These are phyloP conservation scores for Lepidonotus clava DNA, from an alignment of 2,888 invertebrate species.

Conservation along the genomic window DNA sequence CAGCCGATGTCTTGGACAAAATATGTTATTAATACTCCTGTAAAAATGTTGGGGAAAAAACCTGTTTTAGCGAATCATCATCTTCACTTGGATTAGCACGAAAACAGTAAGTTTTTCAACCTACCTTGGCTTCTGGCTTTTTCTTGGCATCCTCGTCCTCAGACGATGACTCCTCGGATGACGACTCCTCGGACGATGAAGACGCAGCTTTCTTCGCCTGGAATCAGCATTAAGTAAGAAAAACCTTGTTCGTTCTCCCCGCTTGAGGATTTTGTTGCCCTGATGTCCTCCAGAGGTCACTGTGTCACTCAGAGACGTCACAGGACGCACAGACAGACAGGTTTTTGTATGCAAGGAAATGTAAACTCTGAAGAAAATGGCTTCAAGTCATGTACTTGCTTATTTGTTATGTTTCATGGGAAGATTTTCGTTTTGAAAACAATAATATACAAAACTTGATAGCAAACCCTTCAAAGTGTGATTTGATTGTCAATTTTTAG, in stretches of 20 bases:
- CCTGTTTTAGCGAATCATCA: neutral
- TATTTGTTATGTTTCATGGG: no score
- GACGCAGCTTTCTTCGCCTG: constrained; percentile 4
- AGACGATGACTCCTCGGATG: constrained; percentile 26
- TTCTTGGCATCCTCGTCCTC: constrained; percentile 19
- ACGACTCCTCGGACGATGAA: constrained; percentile 17
- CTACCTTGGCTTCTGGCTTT: constrained; percentile 2
- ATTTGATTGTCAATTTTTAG: no score
- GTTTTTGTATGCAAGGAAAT: no score
- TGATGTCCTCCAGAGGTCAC: neutral
- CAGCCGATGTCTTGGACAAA: no score
- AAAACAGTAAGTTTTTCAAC: neutral
- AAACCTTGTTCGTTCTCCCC: neutral
- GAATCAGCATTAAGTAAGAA: neutral
- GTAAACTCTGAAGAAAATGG: no score
- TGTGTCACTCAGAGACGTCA: neutral
- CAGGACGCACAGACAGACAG: constrained; percentile 14
- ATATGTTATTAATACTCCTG: no score
- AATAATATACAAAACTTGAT: no score
- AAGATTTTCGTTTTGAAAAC: no score
- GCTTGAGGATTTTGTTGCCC: no score
- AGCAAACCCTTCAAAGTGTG: no score
- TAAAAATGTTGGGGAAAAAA: neutral
- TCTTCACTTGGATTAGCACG: neutral
- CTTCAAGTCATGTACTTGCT: no score